Evolutionary conservation across 2,888 invertebrate species (phyloP).

Genomic region (Oligia fasciuncula): DNA sequence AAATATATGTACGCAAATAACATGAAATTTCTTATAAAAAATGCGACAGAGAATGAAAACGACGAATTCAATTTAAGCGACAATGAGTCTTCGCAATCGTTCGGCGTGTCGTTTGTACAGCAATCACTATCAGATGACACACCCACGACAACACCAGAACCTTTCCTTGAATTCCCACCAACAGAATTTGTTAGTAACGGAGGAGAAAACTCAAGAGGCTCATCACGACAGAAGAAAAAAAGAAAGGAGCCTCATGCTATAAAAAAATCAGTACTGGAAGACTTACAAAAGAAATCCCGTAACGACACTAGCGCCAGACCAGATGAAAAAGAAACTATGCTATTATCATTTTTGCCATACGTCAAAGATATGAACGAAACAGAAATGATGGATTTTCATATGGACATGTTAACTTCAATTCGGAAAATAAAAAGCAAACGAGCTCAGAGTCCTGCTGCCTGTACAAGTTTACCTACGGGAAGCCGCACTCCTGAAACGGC

Average conservation of each 20-base stretch:
- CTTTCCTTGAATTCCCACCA: conserved; percentile 18
- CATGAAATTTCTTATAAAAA: conserved; percentile 22
- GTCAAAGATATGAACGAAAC: conserved; percentile 52
- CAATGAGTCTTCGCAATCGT: conserved; percentile 9
- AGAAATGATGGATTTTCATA: conserved; percentile 41
- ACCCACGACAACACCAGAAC: conserved; percentile 17
- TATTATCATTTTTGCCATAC: conserved; percentile 46
- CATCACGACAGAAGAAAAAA: conserved; percentile 2
- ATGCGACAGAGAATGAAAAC: background rate
- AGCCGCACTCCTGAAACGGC: background rate
- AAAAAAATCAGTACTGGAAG: background rate
- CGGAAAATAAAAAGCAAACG: conserved; percentile 19
- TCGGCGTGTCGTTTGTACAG: background rate
- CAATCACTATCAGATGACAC: conserved; percentile 3
- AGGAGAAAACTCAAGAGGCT: background rate
- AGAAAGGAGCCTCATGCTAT: background rate
- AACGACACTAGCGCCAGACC: background rate
- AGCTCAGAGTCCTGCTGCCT: background rate
- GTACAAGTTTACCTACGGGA: background rate
- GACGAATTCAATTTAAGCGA: background rate
- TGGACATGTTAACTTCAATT: conserved; percentile 18
- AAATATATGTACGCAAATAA: conserved; percentile 7
- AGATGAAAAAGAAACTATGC: conserved; percentile 42
- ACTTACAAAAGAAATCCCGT: conserved; percentile 19
- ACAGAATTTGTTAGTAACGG: background rate